Evolutionary conservation across 1,140 invertebrate genomes (phyloP), one percentile per base, ranked within the genome.

Genomic region (Acyrthosiphon pisum): DNA sequence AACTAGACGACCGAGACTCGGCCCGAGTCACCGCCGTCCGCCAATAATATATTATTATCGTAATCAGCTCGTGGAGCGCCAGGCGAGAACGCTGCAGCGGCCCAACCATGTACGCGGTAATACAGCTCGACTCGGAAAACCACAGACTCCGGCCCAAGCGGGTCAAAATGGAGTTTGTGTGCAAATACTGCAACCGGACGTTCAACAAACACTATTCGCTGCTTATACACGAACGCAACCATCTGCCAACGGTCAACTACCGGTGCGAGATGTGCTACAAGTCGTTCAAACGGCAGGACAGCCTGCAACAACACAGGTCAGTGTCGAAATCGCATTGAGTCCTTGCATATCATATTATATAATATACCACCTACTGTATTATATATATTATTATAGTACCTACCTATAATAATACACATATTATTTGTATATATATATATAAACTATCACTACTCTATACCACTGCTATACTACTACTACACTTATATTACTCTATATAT

Each of bases 181-280:
- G 99, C 97, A 98, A 99, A 96, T 99, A 98, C 96, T 99, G 99
- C 96, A 97, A 99, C 96, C 97, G 99, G 95, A 97, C 99, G 95
- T 99, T 99, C 96, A 99, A 98, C 95, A 99, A 99, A 96, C 98
- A 98, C 94, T 99, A 99, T 96, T 99, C 99, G 96, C 97, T 99
- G 95, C 98, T 99, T 97, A 99, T 99, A 95, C 99, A 99, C 96
- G 99, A 99, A 95, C 97, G 99, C 95, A 99, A 98, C 94, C 99
- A 99, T 96, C 99, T 99, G 95, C 98, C 98, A 95, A 60, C 93
- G 50, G 97, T 99, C 95, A 99, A 98, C 94, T 99, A 99, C 96
- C 98, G 98, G 95, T 99, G 99, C 96, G 99, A 99, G 96, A 97
- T 99, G 94, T 99, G 99, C 96, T 98, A 98, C 95, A 99, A 99